Evolutionary conservation across 2,888 invertebrate species (phyloP).

Genomic region (Agrochola lychnidis): DNA sequence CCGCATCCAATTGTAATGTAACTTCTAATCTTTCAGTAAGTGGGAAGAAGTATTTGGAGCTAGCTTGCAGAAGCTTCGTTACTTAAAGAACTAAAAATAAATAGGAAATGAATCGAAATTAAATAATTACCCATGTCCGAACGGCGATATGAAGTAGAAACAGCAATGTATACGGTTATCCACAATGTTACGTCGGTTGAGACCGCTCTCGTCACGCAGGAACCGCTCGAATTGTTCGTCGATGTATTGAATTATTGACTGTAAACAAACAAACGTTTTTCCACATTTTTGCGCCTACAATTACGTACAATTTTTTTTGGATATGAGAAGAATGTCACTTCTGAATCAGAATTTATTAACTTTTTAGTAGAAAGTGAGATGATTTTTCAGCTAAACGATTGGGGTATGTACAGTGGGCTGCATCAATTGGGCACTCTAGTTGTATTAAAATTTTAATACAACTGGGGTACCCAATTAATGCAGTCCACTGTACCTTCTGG

Average conservation of each 20-base stretch:
- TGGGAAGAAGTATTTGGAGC: neutral
- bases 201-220: conserved; percentile 97
- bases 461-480: too few relatives aligned
- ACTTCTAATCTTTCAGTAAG: neutral
- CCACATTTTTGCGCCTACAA: conserved; percentile 16
- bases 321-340: neutral
- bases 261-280: conserved; percentile 66
- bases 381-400: neutral
- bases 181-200: conserved; percentile 98
- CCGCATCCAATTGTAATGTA: neutral
- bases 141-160: conserved; percentile 99
- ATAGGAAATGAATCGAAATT: neutral
- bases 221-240: conserved; percentile 99
- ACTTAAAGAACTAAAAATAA: neutral
- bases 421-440: too few relatives aligned
- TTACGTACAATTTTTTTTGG: conserved; percentile 21
- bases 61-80: neutral
- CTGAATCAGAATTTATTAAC: neutral
- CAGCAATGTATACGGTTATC: conserved; percentile 99
- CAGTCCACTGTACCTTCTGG: neutral
- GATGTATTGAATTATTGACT: conserved; percentile 98
- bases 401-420: neutral
- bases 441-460: too few relatives aligned
- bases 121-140: conserved; percentile 93
- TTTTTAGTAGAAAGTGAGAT: neutral